These are phyloP conservation scores for Hermaeophaga mercurialis DNA, from an alignment of 2,888 invertebrate genomes.

Conservation along the genomic window DNA sequence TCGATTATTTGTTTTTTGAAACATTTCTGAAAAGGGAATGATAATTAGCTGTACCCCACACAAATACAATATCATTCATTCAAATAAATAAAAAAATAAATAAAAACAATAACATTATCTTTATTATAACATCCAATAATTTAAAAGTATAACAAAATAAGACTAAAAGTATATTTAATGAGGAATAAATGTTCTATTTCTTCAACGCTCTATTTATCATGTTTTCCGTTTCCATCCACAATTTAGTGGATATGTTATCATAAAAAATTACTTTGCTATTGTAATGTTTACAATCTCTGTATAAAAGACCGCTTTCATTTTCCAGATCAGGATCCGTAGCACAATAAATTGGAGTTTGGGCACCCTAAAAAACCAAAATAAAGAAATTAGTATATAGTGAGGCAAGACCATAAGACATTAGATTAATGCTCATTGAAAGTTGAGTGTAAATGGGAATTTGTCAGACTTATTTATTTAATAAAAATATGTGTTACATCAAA, in stretches of 20 bases:
- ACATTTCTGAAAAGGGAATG: too few species aligned
- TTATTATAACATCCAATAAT: background rate
- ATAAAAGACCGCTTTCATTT: conserved; percentile 73
- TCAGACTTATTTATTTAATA: too few species aligned
- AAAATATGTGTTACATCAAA: too few species aligned
- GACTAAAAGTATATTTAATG: conserved; percentile 6
- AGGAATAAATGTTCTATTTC: conserved; percentile 15
- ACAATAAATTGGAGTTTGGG: conserved; percentile 79
- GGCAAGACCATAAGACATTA: too few species aligned
- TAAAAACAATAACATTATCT: too few species aligned
- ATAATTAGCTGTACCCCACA: too few species aligned
- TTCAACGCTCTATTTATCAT: conserved; percentile 38
- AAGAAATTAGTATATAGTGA: too few species aligned
- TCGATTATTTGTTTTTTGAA: too few species aligned
- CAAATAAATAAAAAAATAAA: background rate
- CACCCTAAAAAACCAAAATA: conserved; percentile 76
- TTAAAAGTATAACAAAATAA: conserved; percentile 8
- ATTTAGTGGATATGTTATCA: conserved; percentile 64
- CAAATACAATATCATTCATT: too few species aligned
- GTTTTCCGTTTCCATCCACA: conserved; percentile 65
- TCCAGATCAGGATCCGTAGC: conserved; percentile 67
- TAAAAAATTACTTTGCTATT: conserved; percentile 66
- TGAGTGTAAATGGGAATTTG: too few species aligned
- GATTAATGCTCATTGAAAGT: too few species aligned
- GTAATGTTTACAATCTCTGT: conserved; percentile 73